These are phyloP conservation scores for Clunio marinus DNA, from an alignment of 2,888 invertebrate genomes.

Conservation along the genomic window DNA sequence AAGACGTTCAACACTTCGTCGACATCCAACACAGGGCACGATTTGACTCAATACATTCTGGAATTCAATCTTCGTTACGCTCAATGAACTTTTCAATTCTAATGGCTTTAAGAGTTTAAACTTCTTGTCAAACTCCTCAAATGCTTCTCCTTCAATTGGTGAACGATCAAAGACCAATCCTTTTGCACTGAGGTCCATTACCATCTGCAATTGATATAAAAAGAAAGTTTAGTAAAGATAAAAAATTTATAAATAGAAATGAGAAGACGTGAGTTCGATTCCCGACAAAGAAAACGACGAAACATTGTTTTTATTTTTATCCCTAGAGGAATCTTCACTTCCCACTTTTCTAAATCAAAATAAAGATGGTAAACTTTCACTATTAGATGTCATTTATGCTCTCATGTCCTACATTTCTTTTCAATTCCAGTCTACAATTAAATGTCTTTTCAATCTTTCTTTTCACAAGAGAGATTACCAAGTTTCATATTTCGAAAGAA, in stretches of 20 bases:
- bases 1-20: constrained; percentile 84
- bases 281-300: no score
- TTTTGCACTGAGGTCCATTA: constrained; percentile 85
- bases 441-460: background rate
- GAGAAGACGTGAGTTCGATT: no score
- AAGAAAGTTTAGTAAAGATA: background rate
- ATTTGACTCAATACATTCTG: constrained; percentile 81
- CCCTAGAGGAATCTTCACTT: no score
- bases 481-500: no score
- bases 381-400: no score
- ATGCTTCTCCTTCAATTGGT: constrained; percentile 72
- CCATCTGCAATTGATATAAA: constrained; percentile 73
- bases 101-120: constrained; percentile 70
- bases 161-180: constrained; percentile 81
- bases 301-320: no score
- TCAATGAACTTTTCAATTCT: constrained; percentile 74
- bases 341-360: no score
- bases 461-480: background rate
- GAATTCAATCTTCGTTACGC: constrained; percentile 78
- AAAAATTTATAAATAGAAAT: background rate
- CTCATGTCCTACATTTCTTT: background rate
- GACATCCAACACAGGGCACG: constrained; percentile 91
- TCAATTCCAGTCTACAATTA: no score
- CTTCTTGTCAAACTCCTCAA: constrained; percentile 77
- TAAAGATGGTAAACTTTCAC: background rate